phyloP scores from a whole-genome alignment of 2,888 invertebrate genomes.

The Ennomos quercinarius region DNA sequence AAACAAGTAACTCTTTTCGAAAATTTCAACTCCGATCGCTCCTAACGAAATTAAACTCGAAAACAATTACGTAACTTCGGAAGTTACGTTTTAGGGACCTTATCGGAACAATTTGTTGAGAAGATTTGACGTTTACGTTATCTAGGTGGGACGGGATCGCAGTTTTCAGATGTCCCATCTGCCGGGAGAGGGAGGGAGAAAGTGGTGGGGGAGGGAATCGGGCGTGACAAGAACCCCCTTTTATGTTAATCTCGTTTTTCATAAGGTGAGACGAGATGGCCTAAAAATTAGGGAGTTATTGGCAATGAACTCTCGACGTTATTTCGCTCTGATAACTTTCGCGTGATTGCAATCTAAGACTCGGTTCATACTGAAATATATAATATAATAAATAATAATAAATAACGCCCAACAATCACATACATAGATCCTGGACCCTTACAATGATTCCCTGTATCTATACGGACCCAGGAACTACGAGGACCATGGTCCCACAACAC shows the following conservation, averaged over 20 bases:
- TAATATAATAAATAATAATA: too few relatives aligned
- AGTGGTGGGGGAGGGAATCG: conserved; percentile 3
- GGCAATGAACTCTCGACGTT: conserved; percentile 17
- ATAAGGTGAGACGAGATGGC: conserved; percentile 31
- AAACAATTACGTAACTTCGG: conserved; percentile 43
- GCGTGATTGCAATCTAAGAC: conserved; percentile 13
- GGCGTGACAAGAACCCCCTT: conserved; percentile 27
- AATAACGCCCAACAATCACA: too few relatives aligned
- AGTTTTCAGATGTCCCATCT: conserved; percentile 33
- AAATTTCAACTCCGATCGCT: conserved; percentile 30
- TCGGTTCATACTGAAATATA: too few relatives aligned
- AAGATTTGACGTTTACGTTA: conserved; percentile 50
- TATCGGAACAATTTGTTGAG: conserved; percentile 54
- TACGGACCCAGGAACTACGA: too few relatives aligned
- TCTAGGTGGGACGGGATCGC: conserved; percentile 38
- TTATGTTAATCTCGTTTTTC: conserved; percentile 39
- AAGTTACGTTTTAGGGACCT: conserved; percentile 40
- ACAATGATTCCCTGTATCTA: too few relatives aligned
- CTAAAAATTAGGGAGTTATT: conserved; percentile 32
- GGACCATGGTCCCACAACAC: too few relatives aligned
- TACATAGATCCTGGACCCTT: too few relatives aligned
- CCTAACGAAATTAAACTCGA: conserved; percentile 37
- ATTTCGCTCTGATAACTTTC: conserved; percentile 26
- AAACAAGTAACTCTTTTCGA: conserved; percentile 30
- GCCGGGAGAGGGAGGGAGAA: conserved; percentile 5